phyloP scores from a whole-genome alignment of 1,140 invertebrate genomes.

The Trichomalopsis sarcophagae region DNA sequence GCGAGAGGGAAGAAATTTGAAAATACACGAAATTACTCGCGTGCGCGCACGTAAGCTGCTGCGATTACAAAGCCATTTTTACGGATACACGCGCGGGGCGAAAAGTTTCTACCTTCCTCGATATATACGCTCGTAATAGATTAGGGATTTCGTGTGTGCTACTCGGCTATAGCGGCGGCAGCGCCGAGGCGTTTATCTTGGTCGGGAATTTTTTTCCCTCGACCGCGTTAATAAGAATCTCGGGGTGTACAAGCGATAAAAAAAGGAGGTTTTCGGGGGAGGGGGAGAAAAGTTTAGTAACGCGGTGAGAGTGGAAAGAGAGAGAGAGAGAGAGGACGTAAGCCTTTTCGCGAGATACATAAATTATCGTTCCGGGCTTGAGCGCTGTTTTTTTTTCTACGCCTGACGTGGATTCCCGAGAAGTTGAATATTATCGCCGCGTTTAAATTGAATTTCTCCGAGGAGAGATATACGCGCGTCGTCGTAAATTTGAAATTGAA shows the following conservation, averaged over 20 bases:
- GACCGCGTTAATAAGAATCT: constrained; percentile 33
- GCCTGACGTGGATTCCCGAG: neutral
- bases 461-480: neutral
- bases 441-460: constrained; percentile 21
- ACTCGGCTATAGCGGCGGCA: neutral
- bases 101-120: constrained; percentile 8
- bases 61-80: neutral
- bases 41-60: neutral
- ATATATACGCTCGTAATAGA: constrained; percentile 16
- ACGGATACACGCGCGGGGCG: neutral
- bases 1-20: constrained; percentile 30
- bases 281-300: constrained; percentile 23
- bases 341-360: constrained; percentile 34
- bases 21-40: constrained; percentile 44
- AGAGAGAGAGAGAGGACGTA: neutral
- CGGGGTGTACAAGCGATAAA: constrained; percentile 4
- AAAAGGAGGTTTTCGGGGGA: constrained; percentile 1
- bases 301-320: neutral
- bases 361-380: neutral
- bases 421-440: neutral
- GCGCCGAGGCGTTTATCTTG: constrained; percentile 29
- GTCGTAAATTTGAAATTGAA: neutral
- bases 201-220: constrained; percentile 23
- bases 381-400: neutral
- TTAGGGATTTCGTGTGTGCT: constrained; percentile 25